phyloP scores from a whole-genome alignment of 2,113 vertebrate genomes.

The Phoxinus phoxinus region DNA sequence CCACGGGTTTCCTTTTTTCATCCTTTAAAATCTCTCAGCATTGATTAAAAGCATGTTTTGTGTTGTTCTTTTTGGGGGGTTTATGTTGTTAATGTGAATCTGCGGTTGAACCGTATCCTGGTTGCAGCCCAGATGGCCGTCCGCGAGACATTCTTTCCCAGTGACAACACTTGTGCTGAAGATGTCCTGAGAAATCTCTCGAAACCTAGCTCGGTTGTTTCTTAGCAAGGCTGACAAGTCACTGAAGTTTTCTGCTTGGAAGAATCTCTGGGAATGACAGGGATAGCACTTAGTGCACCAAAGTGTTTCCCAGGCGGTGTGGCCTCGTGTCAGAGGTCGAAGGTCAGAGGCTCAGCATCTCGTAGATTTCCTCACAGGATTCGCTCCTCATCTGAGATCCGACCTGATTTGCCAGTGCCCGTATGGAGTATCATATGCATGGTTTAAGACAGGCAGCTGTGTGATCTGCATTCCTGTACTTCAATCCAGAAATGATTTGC shows the following conservation, averaged over 20 bases:
- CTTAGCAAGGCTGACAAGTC: conserved; percentile 53
- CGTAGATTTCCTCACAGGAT: conserved; percentile 11
- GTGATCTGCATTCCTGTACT: conserved; percentile 27
- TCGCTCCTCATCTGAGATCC: conserved; percentile 6
- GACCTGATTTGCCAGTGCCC: neutral
- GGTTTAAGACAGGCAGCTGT: neutral
- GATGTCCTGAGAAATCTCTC: conserved; percentile 3
- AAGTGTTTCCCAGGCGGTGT: conserved; percentile 40
- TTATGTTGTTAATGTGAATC: conserved; percentile 38
- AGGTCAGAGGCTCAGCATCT: neutral
- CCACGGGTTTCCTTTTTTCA: conserved; percentile 40
- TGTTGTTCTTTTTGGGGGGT: conserved; percentile 42
- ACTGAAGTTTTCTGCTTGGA: conserved; percentile 51
- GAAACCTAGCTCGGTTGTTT: neutral
- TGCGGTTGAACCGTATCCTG: conserved; percentile 48
- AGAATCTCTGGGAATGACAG: conserved; percentile 62
- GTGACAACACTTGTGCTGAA: conserved; percentile 33
- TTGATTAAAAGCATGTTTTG: conserved; percentile 6
- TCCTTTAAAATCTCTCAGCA: conserved; percentile 39
- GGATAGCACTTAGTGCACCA: conserved; percentile 59
- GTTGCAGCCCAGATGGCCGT: conserved; percentile 60
- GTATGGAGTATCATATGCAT: neutral
- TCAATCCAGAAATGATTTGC: conserved; percentile 64
- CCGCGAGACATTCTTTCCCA: conserved; percentile 56
- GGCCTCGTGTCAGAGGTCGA: conserved; percentile 32